phyloP scores from a whole-genome alignment of 2,888 invertebrate genomes.

The Andrena minutula region DNA sequence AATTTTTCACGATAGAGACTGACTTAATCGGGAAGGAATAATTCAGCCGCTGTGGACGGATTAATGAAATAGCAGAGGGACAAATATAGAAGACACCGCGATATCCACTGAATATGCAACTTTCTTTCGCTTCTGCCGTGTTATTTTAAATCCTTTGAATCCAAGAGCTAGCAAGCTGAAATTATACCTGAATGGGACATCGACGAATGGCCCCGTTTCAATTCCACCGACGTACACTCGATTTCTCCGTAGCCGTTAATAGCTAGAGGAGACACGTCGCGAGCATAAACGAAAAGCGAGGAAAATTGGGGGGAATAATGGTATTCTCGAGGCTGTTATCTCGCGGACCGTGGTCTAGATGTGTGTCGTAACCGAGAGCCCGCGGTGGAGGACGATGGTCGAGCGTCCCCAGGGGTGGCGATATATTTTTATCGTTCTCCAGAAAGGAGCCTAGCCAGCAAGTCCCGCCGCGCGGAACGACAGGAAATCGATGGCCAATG shows the following conservation, averaged over 20 bases:
- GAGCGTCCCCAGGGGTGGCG: conserved; percentile 35
- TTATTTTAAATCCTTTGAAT: no score
- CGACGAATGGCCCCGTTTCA: no score
- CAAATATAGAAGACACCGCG: no score
- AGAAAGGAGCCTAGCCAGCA: conserved; percentile 43
- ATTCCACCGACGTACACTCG: no score
- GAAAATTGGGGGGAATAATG: conserved; percentile 2
- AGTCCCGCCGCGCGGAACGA: conserved; percentile 51
- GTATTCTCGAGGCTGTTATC: conserved; percentile 32
- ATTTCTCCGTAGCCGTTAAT: background rate
- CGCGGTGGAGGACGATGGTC: conserved; percentile 38
- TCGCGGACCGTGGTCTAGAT: background rate
- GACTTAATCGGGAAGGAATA: no score
- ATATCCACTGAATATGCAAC: no score
- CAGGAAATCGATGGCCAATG: conserved; percentile 66
- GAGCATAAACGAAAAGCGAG: conserved; percentile 9
- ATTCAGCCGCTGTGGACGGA: no score
- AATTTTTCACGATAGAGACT: no score
- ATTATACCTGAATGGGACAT: no score
- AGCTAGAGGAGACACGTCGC: background rate
- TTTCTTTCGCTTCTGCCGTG: no score
- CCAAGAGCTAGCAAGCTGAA: no score
- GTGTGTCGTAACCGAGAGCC: conserved; percentile 26
- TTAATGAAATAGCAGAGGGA: no score
- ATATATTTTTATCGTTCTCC: conserved; percentile 60